phyloP scores from a whole-genome alignment of 2,888 invertebrate genomes.

The Xestobium rufovillosum region DNA sequence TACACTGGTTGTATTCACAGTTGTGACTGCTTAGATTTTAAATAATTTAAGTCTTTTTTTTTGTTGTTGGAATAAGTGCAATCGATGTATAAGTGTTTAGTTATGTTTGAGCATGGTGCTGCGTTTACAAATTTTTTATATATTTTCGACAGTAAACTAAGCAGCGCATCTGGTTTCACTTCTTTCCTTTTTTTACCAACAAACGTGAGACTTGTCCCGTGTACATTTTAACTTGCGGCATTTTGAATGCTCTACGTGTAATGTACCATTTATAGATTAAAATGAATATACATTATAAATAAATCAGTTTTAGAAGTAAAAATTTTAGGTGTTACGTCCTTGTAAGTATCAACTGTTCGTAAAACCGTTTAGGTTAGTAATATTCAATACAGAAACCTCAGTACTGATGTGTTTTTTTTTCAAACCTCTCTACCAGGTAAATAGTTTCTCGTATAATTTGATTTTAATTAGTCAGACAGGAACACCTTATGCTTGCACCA shows the following conservation, averaged over 20 bases:
- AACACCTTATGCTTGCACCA: too few species aligned
- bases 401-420: constrained; percentile 22
- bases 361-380: constrained; percentile 43
- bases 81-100: constrained; percentile 38
- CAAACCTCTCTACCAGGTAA: too few species aligned
- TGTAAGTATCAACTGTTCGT: constrained; percentile 47
- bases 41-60: constrained; percentile 32
- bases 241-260: constrained; percentile 36
- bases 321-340: constrained; percentile 46
- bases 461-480: too few species aligned
- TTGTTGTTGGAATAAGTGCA: constrained; percentile 42
- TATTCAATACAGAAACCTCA: constrained; percentile 43
- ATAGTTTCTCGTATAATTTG: too few species aligned
- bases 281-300: constrained; percentile 43
- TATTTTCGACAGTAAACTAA: background rate
- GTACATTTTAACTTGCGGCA: constrained; percentile 31
- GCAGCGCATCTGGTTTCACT: constrained; percentile 15
- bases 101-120: constrained; percentile 25
- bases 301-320: constrained; percentile 42
- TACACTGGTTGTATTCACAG: constrained; percentile 17
- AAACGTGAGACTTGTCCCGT: constrained; percentile 17
- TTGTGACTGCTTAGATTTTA: constrained; percentile 41
- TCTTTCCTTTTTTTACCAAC: constrained; percentile 18
- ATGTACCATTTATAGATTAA: constrained; percentile 38
- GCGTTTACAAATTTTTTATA: constrained; percentile 8